A percentile compares a stretch with the other conserved stretches of the same genome.
Evolutionary conservation across 2,888 invertebrate species (phyloP).

Genomic region (Imbricaverruca yamaguchii): DNA sequence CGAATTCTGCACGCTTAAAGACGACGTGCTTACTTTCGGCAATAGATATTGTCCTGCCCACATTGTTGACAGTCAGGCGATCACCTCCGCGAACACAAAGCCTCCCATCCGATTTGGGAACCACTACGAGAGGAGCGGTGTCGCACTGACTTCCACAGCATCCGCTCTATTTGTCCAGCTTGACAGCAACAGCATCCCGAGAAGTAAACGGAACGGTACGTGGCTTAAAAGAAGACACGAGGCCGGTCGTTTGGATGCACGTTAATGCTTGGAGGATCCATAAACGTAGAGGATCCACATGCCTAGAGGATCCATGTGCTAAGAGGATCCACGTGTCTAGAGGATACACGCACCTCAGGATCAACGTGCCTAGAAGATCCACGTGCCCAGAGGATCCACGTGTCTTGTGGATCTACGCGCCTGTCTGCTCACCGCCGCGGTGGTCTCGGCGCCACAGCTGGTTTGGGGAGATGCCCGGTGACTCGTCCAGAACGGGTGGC

Average conservation of each 20-base stretch:
- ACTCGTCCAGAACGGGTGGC: background rate
- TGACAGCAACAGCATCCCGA: background rate
- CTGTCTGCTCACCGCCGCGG: too few species aligned
- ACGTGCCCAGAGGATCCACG: too few species aligned
- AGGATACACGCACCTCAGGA: too few species aligned
- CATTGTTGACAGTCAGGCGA: background rate
- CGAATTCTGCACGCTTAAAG: background rate
- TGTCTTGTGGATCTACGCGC: too few species aligned
- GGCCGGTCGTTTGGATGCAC: background rate
- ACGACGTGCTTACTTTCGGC: background rate
- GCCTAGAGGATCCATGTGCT: too few species aligned
- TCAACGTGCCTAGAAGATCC: background rate
- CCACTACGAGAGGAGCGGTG: background rate
- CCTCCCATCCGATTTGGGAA: background rate
- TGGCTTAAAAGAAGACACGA: background rate
- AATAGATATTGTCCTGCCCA: background rate
- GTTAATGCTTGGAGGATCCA: background rate
- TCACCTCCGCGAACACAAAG: background rate
- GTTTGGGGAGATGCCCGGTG: background rate
- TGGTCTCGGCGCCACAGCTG: background rate
- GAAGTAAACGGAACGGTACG: background rate
- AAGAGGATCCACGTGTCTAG: too few species aligned
- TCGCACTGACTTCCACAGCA: background rate
- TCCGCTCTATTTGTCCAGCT: background rate
- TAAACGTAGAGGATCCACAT: too few species aligned